These are phyloP conservation scores for Pharmacophagus antenor DNA, from an alignment of 2,888 invertebrate genomes.

Conservation along the genomic window DNA sequence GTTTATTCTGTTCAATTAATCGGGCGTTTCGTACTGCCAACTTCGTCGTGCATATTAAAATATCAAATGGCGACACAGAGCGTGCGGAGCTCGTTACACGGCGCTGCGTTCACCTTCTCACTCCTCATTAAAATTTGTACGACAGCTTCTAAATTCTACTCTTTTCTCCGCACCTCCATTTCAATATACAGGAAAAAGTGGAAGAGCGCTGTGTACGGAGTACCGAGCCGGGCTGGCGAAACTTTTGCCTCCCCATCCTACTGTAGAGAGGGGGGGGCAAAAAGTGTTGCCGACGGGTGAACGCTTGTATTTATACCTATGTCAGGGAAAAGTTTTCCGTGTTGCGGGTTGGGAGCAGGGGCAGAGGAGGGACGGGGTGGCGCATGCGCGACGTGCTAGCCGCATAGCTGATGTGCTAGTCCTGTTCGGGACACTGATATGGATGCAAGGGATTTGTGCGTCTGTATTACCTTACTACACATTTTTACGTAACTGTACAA, in stretches of 20 bases:
- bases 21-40: slow-evolving; percentile 42
- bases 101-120: slow-evolving; percentile 64
- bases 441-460: slow-evolving; percentile 46
- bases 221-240: slow-evolving; percentile 74
- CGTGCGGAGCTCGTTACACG: slow-evolving; percentile 58
- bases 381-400: slow-evolving; percentile 66
- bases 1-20: slow-evolving; percentile 39
- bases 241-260: slow-evolving; percentile 73
- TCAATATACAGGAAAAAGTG: slow-evolving; percentile 81
- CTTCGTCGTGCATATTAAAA: slow-evolving; percentile 46
- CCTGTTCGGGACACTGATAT: slow-evolving; percentile 59
- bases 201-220: slow-evolving; percentile 79
- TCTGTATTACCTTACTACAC: slow-evolving; percentile 36
- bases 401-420: slow-evolving; percentile 71
- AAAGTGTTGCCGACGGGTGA: slow-evolving; percentile 80
- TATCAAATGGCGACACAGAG: slow-evolving; percentile 47
- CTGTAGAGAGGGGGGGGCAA: slow-evolving; percentile 62
- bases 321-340: slow-evolving; percentile 80
- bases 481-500: slow-evolving; percentile 52
- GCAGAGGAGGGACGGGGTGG: slow-evolving; percentile 48
- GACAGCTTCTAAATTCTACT: slow-evolving; percentile 80
- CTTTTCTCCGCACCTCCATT: slow-evolving; percentile 80
- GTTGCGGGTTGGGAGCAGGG: slow-evolving; percentile 72
- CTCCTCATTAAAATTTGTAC: slow-evolving; percentile 80
- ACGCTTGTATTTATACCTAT: slow-evolving; percentile 73